Conservation (phyloP, 2,797 vertebrate genomes). For the Taeniopygia guttata region DNA sequence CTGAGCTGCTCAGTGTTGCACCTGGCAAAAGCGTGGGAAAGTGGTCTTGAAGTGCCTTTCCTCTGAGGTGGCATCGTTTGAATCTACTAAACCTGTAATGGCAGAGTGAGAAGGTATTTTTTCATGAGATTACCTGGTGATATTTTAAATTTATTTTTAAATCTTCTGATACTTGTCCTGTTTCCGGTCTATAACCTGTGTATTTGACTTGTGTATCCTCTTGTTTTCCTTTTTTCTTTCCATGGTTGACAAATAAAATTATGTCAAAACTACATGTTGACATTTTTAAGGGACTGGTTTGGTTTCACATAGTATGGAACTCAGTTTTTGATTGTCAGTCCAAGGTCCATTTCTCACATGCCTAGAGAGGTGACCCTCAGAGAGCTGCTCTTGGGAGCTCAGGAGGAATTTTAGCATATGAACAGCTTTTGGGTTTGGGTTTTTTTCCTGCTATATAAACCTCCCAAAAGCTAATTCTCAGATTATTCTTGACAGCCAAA, state of each 20-base stretch:
- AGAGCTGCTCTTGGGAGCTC: neutral
- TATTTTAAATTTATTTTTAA: neutral
- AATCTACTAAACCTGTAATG: neutral
- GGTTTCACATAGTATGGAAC: neutral
- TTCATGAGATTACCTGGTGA: neutral
- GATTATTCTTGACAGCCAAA: neutral
- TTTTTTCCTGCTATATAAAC: neutral
- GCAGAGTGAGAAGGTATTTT: neutral
- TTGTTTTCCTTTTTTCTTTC: neutral
- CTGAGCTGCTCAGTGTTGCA: neutral
- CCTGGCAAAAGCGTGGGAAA: rapidly evolving
- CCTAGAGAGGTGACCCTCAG: neutral
- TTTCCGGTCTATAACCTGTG: neutral
- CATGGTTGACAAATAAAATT: neutral
- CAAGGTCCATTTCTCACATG: neutral
- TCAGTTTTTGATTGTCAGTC: neutral
- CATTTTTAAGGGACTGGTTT: neutral
- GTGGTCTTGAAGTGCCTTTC: rapidly evolving
- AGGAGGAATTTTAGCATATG: neutral
- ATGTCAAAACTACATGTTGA: neutral
- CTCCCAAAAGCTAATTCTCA: neutral
- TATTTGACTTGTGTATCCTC: neutral
- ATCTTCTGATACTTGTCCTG: neutral
- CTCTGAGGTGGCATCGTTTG: neutral
- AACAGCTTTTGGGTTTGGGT: neutral